phyloP scores from a whole-genome alignment of 2,888 invertebrate genomes.

The Himalopsyche anomala region DNA sequence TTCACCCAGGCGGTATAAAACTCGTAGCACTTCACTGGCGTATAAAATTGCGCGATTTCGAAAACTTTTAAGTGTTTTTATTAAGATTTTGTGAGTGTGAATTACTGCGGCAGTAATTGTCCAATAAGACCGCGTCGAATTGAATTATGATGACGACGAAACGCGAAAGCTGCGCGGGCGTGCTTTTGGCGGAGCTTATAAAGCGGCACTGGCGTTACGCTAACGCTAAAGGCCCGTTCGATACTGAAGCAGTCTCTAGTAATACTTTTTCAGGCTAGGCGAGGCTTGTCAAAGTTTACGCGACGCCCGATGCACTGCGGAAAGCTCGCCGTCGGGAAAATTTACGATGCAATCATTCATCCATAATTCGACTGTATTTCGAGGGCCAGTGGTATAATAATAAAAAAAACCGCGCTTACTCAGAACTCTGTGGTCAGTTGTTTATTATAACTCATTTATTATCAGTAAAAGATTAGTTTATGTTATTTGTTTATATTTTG shows the following conservation, averaged over 20 bases:
- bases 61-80: background rate
- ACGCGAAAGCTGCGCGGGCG: slow-evolving; percentile 4
- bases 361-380: too few species aligned
- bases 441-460: too few species aligned
- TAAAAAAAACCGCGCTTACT: too few species aligned
- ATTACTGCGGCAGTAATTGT: background rate
- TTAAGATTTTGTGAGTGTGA: background rate
- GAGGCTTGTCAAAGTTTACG: slow-evolving; percentile 13
- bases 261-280: slow-evolving; percentile 13
- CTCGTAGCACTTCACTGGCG: background rate
- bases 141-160: slow-evolving; percentile 2
- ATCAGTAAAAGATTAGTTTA: too few species aligned
- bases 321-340: background rate
- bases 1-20: background rate
- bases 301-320: background rate
- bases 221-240: slow-evolving; percentile 15
- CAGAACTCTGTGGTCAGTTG: too few species aligned
- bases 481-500: too few species aligned
- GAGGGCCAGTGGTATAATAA: too few species aligned
- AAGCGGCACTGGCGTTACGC: background rate
- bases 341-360: background rate
- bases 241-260: slow-evolving; percentile 27
- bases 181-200: slow-evolving; percentile 6
- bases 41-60: background rate
- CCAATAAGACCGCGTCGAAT: background rate